Conservation (phyloP, 2,113 vertebrate species). For the Mesocricetus auratus region DNA sequence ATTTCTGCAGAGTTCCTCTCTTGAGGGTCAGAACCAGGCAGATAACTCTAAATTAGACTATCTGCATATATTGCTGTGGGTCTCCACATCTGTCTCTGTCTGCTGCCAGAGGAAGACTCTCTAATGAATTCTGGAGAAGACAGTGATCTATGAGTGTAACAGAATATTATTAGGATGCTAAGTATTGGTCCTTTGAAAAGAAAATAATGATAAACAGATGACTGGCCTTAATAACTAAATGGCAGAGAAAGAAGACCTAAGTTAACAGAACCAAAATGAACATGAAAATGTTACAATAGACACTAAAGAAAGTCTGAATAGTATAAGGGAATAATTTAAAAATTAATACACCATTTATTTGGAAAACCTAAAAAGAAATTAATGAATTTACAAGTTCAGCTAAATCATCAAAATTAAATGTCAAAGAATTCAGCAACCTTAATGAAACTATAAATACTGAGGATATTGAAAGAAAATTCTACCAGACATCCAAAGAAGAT, state of each 20-base stretch:
- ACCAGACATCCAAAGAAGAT: neutral
- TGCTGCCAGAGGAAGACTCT: neutral
- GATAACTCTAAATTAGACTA: neutral
- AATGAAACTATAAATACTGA: neutral
- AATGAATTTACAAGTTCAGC: neutral
- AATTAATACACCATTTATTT: neutral
- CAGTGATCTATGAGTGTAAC: neutral
- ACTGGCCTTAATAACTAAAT: neutral
- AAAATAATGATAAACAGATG: neutral
- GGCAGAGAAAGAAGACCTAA: neutral
- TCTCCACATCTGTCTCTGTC: neutral
- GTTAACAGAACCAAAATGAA: neutral
- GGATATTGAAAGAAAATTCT: neutral
- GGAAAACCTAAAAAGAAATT: neutral
- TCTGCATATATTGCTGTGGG: neutral
- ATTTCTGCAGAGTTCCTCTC: neutral
- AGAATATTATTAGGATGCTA: neutral
- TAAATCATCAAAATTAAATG: neutral
- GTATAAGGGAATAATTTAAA: neutral
- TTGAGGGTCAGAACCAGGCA: neutral
- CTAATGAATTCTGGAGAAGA: neutral
- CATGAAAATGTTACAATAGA: neutral
- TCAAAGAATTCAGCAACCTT: neutral
- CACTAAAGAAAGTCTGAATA: neutral
- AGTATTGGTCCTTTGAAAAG: neutral